These are phyloP conservation scores for Ellobius talpinus DNA, from an alignment of 2,113 vertebrate species.

Conservation along the genomic window DNA sequence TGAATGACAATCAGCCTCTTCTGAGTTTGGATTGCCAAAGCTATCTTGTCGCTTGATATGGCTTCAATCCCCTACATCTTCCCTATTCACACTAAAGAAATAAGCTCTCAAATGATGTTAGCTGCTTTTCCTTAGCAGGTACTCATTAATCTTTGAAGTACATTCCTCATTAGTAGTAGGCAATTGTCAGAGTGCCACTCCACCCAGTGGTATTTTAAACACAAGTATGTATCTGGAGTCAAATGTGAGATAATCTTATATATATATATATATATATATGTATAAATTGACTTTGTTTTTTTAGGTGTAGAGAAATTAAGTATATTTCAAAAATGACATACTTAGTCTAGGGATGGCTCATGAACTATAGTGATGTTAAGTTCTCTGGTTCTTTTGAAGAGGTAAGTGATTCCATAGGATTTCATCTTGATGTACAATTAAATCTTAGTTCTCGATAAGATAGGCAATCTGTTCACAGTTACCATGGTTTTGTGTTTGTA, in stretches of 20 bases:
- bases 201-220: not conserved
- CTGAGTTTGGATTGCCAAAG: constrained; percentile 16
- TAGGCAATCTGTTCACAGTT: not conserved
- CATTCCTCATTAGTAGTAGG: constrained; percentile 20
- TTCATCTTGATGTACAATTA: not conserved
- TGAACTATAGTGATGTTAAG: not conserved
- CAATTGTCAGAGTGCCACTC: not conserved
- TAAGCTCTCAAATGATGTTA: constrained; percentile 37
- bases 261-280: not conserved
- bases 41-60: constrained; percentile 25
- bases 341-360: not conserved
- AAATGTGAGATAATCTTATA: not conserved
- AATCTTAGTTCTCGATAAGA: not conserved
- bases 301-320: not conserved
- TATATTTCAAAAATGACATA: not conserved
- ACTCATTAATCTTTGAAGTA: not conserved
- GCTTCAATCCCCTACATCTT: constrained; percentile 54
- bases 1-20: constrained; percentile 61
- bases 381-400: constrained; percentile 32
- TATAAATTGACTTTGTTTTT: not conserved
- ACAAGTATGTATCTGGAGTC: not conserved
- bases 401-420: not conserved
- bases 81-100: constrained; percentile 14
- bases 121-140: not conserved
- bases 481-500: not conserved